Evolutionary conservation across 2,888 invertebrate species (phyloP), one percentile per base, ranked within the genome.

Genomic region (Caenorhabditis zanzibari): DNA sequence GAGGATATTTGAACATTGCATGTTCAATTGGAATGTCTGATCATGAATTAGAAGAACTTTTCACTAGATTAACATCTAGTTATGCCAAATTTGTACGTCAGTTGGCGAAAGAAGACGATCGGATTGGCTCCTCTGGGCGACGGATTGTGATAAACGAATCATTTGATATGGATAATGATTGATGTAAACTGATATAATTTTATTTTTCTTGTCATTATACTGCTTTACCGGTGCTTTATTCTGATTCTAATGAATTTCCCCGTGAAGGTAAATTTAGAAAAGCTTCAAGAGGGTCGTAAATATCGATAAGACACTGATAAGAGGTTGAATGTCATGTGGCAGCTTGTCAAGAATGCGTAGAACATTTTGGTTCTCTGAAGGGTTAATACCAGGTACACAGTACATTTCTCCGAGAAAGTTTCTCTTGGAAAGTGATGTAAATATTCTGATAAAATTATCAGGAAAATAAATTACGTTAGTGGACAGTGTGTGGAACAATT

Each of bases 1-100:
- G 85, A 5, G 89, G 89, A n/a, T 90, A 90, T 71, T 64, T 90
- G 38, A 90, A 88, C 56, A 81, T 90, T 56, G 90, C 90, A 0
- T 89, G 88, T 71, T 89, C 86, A 10, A 85, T 90, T 14, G 90
- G 88, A 72, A 88, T 88, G 88, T 66, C 81, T 2, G 88, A 88
- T 16, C 81, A 82, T 24, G 89, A 89, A 68, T 28, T 89, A 10
- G 89, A 89, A 22, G 88, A 88, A 35, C 69, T 89, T n/a, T 89
- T 89, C 83, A 58, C 79, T 9, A 79, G 88, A n/a, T 80, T 89
- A 12, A 49, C 82, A 16, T 84, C 82, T 0, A 83, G 81, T n/a
- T 88, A 86, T 32, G 72, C 80, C 0, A 82, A 79, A 49, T 88
- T 87, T 38, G 44, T 81, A 2, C 44, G 80, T 10, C 68, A 83